These are phyloP conservation scores for Cancer borealis DNA, from an alignment of 2,888 invertebrate species.

Conservation along the genomic window DNA sequence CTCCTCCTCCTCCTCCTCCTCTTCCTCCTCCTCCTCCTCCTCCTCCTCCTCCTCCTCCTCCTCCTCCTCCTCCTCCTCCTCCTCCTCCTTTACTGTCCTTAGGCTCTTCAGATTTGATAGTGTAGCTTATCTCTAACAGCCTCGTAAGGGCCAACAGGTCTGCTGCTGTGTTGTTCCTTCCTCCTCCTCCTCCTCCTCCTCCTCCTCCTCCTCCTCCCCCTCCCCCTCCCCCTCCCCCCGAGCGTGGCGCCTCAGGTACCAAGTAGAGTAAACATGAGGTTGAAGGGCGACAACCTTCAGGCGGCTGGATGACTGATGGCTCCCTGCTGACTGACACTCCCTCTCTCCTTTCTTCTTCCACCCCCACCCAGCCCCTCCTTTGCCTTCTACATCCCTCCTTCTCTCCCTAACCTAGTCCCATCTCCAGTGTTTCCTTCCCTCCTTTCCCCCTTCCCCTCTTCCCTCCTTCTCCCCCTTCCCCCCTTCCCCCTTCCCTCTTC, in stretches of 20 bases:
- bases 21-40: neutral
- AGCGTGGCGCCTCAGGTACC: neutral
- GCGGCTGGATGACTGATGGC: slow-evolving; percentile 13
- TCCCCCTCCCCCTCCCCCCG: neutral
- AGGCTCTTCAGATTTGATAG: no score
- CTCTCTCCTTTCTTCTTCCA: neutral
- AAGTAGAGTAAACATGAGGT: slow-evolving; percentile 4
- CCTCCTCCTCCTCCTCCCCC: neutral
- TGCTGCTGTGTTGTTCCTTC: neutral
- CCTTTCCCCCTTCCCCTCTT: neutral
- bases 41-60: neutral
- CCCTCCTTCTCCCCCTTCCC: neutral
- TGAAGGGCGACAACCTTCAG: neutral
- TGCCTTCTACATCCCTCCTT: neutral
- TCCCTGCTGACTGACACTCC: slow-evolving; percentile 24
- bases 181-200: no score
- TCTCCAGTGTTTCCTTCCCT: neutral
- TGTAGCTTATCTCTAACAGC: no score
- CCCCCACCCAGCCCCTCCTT: neutral
- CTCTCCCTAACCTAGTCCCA: neutral
- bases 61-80: neutral
- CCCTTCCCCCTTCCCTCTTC: neutral
- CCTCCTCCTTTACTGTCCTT: no score
- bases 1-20: neutral
- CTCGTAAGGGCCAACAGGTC: no score